Conservation (phyloP, 2,113 vertebrate genomes). For the Chaetorhynchus papuensis region DNA sequence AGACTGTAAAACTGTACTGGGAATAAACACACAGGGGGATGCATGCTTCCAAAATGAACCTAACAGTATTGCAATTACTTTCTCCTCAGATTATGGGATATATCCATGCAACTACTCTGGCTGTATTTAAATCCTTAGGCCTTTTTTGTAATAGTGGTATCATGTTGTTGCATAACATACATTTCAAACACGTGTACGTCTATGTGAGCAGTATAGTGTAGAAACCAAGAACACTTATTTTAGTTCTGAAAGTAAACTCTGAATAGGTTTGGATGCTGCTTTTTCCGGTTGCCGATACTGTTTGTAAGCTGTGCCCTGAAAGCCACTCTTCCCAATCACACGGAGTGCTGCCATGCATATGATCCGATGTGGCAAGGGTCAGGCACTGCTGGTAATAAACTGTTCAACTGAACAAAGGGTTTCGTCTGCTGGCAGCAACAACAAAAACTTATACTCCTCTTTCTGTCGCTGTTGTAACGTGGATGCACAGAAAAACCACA, state of each 20-base stretch:
- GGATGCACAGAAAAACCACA: too few species aligned
- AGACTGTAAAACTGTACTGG: neutral
- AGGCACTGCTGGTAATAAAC: neutral
- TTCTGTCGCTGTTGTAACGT: neutral
- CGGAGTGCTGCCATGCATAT: neutral
- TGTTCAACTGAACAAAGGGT: neutral
- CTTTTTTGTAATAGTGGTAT: neutral
- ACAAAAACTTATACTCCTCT: neutral
- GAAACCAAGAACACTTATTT: neutral
- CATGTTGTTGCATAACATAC: neutral
- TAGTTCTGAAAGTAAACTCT: neutral
- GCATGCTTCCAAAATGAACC: neutral
- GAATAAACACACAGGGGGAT: neutral
- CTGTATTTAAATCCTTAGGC: neutral
- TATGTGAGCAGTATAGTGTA: neutral
- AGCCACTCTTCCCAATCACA: neutral
- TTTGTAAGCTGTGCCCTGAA: neutral
- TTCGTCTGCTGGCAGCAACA: neutral
- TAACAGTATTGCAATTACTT: neutral
- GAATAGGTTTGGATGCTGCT: neutral
- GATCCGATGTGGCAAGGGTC: neutral
- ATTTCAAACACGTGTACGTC: rapidly evolving
- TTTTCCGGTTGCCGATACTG: neutral
- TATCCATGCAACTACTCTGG: neutral
- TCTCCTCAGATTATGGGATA: neutral